A percentile compares a stretch with the other conserved stretches of the same genome.
These are phyloP conservation scores for Dermolepida albohirtum DNA, from an alignment of 2,888 invertebrate species.

Conservation along the genomic window DNA sequence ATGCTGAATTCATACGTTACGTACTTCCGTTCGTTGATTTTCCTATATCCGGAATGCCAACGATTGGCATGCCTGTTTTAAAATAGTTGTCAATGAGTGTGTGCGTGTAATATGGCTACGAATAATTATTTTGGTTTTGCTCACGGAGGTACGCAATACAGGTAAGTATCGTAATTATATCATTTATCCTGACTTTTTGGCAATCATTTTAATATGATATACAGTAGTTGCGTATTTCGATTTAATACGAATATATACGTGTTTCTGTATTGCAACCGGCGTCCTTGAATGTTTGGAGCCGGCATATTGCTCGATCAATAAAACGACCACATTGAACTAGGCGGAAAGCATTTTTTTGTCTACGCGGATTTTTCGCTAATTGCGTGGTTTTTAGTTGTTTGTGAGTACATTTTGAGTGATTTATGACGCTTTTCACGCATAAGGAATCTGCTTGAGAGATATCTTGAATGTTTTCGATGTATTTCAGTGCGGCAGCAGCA, in stretches of 20 bases:
- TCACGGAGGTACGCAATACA: constrained; percentile 93
- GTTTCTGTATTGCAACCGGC: constrained; percentile 54
- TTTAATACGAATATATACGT: not conserved
- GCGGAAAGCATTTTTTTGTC: constrained; percentile 42
- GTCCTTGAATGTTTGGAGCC: constrained; percentile 64
- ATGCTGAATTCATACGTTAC: constrained; percentile 7
- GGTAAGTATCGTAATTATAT: constrained; percentile 69
- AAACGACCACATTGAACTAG: constrained; percentile 43
- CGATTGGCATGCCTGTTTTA: constrained; percentile 46
- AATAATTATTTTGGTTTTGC: constrained; percentile 97
- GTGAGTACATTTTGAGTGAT: constrained; percentile 35
- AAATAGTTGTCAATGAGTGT: constrained; percentile 52
- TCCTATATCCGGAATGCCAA: constrained; percentile 41
- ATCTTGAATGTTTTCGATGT: constrained; percentile 40
- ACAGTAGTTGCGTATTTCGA: constrained; percentile 17
- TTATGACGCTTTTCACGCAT: constrained; percentile 22
- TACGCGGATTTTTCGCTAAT: constrained; percentile 33
- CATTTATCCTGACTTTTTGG: constrained; percentile 19
- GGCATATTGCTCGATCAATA: constrained; percentile 65
- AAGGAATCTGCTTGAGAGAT: constrained; percentile 40
- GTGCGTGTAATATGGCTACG: constrained; percentile 74
- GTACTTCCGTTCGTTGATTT: constrained; percentile 34
- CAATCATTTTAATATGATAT: constrained; percentile 14
- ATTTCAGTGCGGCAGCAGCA: constrained; percentile 72
- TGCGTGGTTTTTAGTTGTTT: constrained; percentile 30